phyloP scores from a whole-genome alignment of 2,797 vertebrate genomes.

The Phalanger gymnotis region DNA sequence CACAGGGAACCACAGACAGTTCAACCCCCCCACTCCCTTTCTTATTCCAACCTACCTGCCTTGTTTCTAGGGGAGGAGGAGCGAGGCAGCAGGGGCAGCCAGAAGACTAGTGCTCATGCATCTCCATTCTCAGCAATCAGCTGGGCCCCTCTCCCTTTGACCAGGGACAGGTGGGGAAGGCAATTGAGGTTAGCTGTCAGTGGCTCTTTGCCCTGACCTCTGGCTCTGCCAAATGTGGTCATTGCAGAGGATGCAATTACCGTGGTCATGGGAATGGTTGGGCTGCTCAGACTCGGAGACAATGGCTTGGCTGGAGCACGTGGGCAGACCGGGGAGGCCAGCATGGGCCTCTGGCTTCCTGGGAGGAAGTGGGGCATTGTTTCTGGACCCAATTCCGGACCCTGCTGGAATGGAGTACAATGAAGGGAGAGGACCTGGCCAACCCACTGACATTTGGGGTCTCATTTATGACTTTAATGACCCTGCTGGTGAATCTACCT shows the following conservation, averaged over 20 bases:
- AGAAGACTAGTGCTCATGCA: background rate
- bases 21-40: background rate
- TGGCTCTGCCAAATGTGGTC: slow-evolving; percentile 54
- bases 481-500: slow-evolving; percentile 70
- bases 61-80: slow-evolving; percentile 7
- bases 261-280: slow-evolving; percentile 80
- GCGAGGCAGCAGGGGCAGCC: background rate
- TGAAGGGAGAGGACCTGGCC: slow-evolving; percentile 46
- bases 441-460: slow-evolving; percentile 49
- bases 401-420: slow-evolving; percentile 68
- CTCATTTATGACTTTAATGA: slow-evolving; percentile 67
- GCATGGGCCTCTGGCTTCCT: slow-evolving; percentile 79
- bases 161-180: background rate
- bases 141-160: background rate
- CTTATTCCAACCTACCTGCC: background rate
- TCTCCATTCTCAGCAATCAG: background rate
- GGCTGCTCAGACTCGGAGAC: slow-evolving; percentile 62
- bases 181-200: background rate
- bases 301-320: slow-evolving; percentile 81
- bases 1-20: background rate
- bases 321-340: slow-evolving; percentile 78
- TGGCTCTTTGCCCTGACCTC: slow-evolving; percentile 24
- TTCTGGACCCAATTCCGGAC: slow-evolving; percentile 73
- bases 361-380: slow-evolving; percentile 83
- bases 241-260: slow-evolving; percentile 68